Conservation (phyloP, 2,888 invertebrate genomes). For the Conistra vaccinii region DNA sequence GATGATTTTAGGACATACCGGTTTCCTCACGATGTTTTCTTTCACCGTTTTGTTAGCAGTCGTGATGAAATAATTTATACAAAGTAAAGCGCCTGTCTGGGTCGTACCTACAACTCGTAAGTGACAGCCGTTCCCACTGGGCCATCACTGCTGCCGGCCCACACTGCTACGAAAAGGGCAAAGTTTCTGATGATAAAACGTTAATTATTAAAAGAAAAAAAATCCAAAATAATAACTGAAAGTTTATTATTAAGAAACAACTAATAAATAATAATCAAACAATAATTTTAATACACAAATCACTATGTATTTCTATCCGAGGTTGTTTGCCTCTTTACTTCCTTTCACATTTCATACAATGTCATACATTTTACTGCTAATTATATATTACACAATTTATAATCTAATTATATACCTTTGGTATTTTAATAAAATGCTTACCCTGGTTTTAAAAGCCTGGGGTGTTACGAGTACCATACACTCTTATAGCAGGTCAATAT, state of each 20-base stretch:
- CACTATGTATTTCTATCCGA: not conserved
- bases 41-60: too few species aligned
- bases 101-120: too few species aligned
- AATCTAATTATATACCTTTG: conserved; percentile 20
- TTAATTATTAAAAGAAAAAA: conserved; percentile 8
- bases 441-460: not conserved
- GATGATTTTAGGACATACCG: too few species aligned
- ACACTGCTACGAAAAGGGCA: not conserved
- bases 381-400: not conserved
- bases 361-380: conserved; percentile 53
- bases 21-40: too few species aligned
- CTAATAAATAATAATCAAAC: conserved; percentile 58
- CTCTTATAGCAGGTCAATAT: not conserved
- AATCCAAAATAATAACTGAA: conserved; percentile 54
- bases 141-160: too few species aligned
- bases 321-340: not conserved
- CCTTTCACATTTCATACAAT: conserved; percentile 20
- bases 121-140: too few species aligned
- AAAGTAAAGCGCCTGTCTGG: too few species aligned
- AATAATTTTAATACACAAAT: conserved; percentile 52
- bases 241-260: conserved; percentile 58
- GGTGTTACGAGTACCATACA: too few species aligned
- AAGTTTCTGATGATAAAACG: not conserved
- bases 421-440: not conserved
- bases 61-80: too few species aligned